Base-by-base conservation (phyloP, 2,888 invertebrate species). In the Cantharis nigra region DNA sequence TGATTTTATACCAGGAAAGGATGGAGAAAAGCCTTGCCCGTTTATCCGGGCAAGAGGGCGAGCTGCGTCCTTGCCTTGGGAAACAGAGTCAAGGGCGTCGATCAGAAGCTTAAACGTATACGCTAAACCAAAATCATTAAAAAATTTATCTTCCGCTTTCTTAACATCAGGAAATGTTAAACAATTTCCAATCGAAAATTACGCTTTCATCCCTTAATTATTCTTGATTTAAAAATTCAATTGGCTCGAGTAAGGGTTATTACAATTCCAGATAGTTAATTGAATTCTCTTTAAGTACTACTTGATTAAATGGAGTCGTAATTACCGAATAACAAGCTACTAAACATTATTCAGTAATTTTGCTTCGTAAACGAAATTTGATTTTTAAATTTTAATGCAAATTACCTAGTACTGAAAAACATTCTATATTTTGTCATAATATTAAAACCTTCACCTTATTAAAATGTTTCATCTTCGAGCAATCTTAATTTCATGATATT, bases 51-150 rank as follows among this genome's bases (percentile, higher is more conserved):
- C 73, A 80, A 76, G 77, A 81, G 80, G 81, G 81, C 81, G 79
- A 75, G 76, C 73, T 78, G 71, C 80, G 81, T 82, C 85, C 85
- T 85, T 84, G 77, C 84, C 85, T 85, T 84, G 84, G 76, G 80
- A 83, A 84, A 84, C 82, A 83, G 82, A 85, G 85, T 85, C 85
- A 84, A 84, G 85, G 85, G 81, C 83, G 71, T n/a, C 65, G 20
- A 67, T 67, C 65, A 74, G 65, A 71, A 72, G 69, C 65, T 67
- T 67, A 67, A 20, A 49, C 49, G 49, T 49, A n/a, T 49, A 49
- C 49, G 7, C 49, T 49, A 49, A 49, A 49, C 49, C 49, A 9
- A 49, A 49, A 49, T 49, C 49, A 49, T 49, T 49, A 49, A n/a
- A 49, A 49, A 49, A 49, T 49, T 49, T 49, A 49, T n/a, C 49